A percentile compares a stretch with the other conserved stretches of the same genome.
Evolutionary conservation across 2,888 invertebrate genomes (phyloP).

Genomic region (Pyrrhosoma nymphula): DNA sequence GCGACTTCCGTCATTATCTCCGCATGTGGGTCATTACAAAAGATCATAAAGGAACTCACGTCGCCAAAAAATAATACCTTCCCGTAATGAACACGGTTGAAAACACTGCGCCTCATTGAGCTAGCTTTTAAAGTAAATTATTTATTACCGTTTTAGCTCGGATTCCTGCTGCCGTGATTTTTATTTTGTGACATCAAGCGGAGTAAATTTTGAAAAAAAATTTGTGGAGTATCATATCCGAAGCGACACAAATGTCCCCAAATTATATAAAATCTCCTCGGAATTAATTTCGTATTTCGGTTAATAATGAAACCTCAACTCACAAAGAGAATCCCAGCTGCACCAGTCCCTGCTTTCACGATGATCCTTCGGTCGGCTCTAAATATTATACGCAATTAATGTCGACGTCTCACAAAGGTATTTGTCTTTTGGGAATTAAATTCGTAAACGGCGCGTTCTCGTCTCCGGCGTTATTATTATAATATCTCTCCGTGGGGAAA

Average conservation of each 20-base stretch:
- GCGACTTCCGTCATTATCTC: background rate
- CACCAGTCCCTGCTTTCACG: background rate
- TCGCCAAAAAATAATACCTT: background rate
- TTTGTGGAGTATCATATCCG: background rate
- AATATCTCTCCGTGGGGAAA: background rate
- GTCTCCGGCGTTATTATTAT: background rate
- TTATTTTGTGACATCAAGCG: background rate
- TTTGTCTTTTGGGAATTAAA: slow-evolving; percentile 11
- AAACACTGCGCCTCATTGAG: slow-evolving; percentile 9
- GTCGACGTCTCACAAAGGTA: background rate
- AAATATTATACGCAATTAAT: background rate
- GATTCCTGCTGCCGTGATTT: background rate
- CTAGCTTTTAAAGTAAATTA: slow-evolving; percentile 9
- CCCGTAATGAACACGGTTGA: background rate
- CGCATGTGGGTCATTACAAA: slow-evolving; percentile 16
- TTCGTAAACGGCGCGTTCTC: background rate
- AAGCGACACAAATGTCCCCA: background rate
- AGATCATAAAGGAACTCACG: background rate
- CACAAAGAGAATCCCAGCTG: background rate
- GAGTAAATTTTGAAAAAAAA: background rate
- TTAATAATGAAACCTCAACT: background rate
- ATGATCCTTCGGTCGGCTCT: background rate
- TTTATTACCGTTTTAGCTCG: slow-evolving; percentile 21
- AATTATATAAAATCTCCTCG: background rate
- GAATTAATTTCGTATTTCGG: background rate